Conservation (phyloP, 2,888 invertebrate species). For the Linyphia triangularis region DNA sequence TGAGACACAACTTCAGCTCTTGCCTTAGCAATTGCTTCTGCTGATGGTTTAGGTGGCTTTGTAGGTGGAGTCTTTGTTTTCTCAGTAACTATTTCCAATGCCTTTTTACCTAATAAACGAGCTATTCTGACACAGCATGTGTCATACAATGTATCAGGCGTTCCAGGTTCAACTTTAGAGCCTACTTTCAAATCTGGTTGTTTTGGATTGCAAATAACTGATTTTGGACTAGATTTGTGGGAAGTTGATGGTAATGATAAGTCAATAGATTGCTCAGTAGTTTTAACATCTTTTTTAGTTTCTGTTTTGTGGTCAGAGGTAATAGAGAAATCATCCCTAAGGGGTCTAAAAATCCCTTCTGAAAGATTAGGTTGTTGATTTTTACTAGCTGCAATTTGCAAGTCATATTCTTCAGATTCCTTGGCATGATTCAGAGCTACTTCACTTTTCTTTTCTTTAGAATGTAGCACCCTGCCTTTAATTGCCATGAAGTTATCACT, state of each 20-base stretch:
- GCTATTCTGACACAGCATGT: conserved; percentile 72
- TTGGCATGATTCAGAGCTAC: background rate
- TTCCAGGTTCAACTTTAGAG: conserved; percentile 1
- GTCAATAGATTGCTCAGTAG: background rate
- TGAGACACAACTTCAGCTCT: conserved; percentile 55
- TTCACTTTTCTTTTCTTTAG: conserved; percentile 40
- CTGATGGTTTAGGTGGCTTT: conserved; percentile 71
- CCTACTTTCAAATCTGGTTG: background rate
- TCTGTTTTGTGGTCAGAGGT: background rate
- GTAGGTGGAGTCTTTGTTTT: conserved; percentile 55
- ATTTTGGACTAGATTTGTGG: background rate
- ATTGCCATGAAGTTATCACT: conserved; percentile 55
- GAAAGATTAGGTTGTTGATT: background rate
- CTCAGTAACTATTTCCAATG: conserved; percentile 65
- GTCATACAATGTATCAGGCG: conserved; percentile 75
- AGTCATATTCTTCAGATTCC: conserved; percentile 40
- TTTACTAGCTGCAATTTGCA: conserved; percentile 36
- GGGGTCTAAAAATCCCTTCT: conserved; percentile 41
- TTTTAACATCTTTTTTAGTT: background rate
- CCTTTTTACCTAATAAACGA: conserved; percentile 65
- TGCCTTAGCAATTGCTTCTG: conserved; percentile 70
- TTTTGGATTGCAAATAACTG: conserved; percentile 6
- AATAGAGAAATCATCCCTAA: conserved; percentile 22
- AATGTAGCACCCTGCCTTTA: conserved; percentile 53
- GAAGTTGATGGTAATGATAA: background rate